phyloP scores from a whole-genome alignment of 2,888 invertebrate genomes.

The Lithophane semibrunnea region DNA sequence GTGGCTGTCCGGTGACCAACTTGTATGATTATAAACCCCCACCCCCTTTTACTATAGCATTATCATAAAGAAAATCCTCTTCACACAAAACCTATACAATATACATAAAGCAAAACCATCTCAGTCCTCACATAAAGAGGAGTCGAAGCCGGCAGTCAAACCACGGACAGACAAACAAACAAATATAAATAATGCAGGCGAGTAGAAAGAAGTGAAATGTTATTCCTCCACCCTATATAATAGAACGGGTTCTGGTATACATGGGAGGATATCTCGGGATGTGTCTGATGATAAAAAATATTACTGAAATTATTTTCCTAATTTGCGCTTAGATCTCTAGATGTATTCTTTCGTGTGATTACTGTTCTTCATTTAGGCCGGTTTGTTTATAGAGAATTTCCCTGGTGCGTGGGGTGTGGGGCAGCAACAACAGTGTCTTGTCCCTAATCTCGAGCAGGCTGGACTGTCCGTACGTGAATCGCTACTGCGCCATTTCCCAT shows the following conservation, averaged over 20 bases:
- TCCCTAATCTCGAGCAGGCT: no score
- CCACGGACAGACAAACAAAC: constrained; percentile 76
- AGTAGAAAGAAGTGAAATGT: constrained; percentile 81
- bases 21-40: neutral
- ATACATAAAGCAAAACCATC: constrained; percentile 32
- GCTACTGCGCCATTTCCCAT: no score
- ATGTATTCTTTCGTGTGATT: no score
- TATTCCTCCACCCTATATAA: constrained; percentile 80
- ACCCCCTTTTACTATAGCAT: neutral
- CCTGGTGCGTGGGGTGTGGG: no score
- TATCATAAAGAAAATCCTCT: constrained; percentile 23
- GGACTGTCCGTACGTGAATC: no score
- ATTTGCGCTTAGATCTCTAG: no score
- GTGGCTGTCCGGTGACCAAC: no score
- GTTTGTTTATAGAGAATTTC: no score
- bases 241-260: constrained; percentile 69
- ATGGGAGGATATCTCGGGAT: constrained; percentile 36
- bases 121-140: constrained; percentile 51
- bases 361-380: no score
- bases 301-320: no score
- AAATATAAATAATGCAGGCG: constrained; percentile 78
- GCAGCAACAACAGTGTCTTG: no score
- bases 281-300: constrained; percentile 5
- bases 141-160: constrained; percentile 52
- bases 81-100: constrained; percentile 21